Conservation (phyloP, 2,797 vertebrate genomes). For the Bucorvus abyssinicus region DNA sequence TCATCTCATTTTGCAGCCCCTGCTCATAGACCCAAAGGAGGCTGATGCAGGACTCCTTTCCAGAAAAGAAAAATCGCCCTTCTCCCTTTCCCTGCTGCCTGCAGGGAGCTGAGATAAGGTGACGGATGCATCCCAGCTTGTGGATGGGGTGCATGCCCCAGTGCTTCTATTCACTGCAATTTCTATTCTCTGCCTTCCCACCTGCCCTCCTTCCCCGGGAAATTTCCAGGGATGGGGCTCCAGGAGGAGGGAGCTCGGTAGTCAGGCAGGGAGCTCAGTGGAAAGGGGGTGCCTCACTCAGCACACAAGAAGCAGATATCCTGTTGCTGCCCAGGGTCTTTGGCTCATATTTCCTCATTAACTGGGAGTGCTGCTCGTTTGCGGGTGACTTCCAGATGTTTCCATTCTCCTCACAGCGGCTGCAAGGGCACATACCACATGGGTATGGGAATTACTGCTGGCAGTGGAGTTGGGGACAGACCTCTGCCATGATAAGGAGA, state of each 20-base stretch:
- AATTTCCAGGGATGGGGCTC: not conserved
- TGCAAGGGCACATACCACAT: not conserved
- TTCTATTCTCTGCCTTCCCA: not conserved
- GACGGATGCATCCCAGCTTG: not conserved
- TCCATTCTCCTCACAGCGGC: not conserved
- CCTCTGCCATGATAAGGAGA: not conserved
- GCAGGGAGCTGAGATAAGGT: not conserved
- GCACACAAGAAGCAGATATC: not conserved
- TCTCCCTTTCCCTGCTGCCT: not conserved
- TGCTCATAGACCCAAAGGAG: not conserved
- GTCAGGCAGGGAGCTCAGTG: not conserved
- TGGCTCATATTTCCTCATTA: conserved; percentile 61
- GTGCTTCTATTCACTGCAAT: not conserved
- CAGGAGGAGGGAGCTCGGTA: not conserved
- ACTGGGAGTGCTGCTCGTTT: conserved; percentile 5
- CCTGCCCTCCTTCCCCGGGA: not conserved
- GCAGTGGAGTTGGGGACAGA: not conserved
- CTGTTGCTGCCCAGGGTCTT: conserved; percentile 10
- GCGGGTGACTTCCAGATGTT: conserved; percentile 64
- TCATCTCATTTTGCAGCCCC: not conserved
- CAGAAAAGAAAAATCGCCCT: not conserved
- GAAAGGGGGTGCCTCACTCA: not conserved
- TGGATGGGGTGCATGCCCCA: not conserved
- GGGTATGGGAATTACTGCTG: not conserved
- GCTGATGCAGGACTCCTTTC: not conserved